Evolutionary conservation across 1,140 invertebrate genomes (phyloP), one percentile per base, ranked within the genome.

Genomic region (Cydia fagiglandana): DNA sequence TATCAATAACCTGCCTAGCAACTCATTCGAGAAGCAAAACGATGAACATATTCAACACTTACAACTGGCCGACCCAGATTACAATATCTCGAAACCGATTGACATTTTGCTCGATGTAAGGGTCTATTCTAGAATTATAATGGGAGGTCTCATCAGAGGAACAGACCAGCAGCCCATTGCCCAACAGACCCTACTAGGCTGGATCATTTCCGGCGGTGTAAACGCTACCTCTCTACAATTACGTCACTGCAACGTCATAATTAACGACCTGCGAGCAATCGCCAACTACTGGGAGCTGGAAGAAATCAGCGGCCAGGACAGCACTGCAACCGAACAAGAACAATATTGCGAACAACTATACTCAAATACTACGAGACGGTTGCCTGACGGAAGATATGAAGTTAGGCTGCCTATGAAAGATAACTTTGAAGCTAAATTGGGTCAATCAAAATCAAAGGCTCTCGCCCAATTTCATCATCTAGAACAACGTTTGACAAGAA

Each of bases 231-330:
- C n/a, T n/a, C n/a, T n/a, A 7, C 30, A 75, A 38, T 30, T 61
- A 41, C 64, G 41, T 41, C 10, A 75, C 24, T 64, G 74, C 30
- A 17, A 75, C 17, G 56, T 34, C n/a, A 20, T 75, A 10, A 5
- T 41, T 41, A 41, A 64, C 34, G 30, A 75, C 13, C 3, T 64
- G 13, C 12, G 64, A 10, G 64, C 38, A 4, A 20, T 75, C 5
- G 30, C 15, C 38, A 61, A 75, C 12, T 75, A 17, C 41, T 75
- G 74, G 74, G 74, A 75, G 12, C 3, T 64, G 1, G 74, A 75
- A 66, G 74, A 64, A 6, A 66, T 75, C 4, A 45, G 15, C 15
- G 56, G 12, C 10, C 4, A 30, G 3, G n/a, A 24, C 1, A 17
- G 6, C 2, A 64, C n/a, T 15, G 17, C n/a, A 5, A 15, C 15